These are phyloP conservation scores for Zaprionus bogoriensis DNA, from an alignment of 2,888 invertebrate species.

Conservation along the genomic window DNA sequence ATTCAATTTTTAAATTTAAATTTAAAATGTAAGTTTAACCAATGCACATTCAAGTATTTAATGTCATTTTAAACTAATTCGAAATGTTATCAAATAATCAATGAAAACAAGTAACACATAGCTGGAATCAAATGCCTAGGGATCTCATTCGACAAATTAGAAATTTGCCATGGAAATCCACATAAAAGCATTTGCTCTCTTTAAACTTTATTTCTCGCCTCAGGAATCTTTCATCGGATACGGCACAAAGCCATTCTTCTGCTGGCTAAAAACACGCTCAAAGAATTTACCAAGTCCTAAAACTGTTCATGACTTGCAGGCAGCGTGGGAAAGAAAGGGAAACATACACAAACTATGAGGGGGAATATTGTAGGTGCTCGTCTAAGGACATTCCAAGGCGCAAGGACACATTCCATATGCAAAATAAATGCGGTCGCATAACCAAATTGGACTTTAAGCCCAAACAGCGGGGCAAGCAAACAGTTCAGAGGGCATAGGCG, in stretches of 20 bases:
- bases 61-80: too few species aligned
- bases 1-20: too few species aligned
- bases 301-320: not conserved
- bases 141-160: too few species aligned
- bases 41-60: too few species aligned
- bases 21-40: too few species aligned
- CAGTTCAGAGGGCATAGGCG: not conserved
- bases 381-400: conserved; percentile 22
- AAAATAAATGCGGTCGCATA: conserved; percentile 53
- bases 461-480: conserved; percentile 25
- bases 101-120: too few species aligned
- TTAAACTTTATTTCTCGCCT: not conserved
- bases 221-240: not conserved
- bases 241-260: not conserved
- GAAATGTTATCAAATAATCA: too few species aligned
- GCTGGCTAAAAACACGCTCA: not conserved
- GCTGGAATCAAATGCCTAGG: too few species aligned
- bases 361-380: not conserved
- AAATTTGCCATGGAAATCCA: too few species aligned
- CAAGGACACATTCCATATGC: conserved; percentile 41
- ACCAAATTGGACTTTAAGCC: conserved; percentile 50
- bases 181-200: not conserved
- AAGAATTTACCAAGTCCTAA: not conserved
- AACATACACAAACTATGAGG: not conserved
- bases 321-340: not conserved